phyloP scores from a whole-genome alignment of 2,797 vertebrate genomes.

The Hypotaenidia philippensis region DNA sequence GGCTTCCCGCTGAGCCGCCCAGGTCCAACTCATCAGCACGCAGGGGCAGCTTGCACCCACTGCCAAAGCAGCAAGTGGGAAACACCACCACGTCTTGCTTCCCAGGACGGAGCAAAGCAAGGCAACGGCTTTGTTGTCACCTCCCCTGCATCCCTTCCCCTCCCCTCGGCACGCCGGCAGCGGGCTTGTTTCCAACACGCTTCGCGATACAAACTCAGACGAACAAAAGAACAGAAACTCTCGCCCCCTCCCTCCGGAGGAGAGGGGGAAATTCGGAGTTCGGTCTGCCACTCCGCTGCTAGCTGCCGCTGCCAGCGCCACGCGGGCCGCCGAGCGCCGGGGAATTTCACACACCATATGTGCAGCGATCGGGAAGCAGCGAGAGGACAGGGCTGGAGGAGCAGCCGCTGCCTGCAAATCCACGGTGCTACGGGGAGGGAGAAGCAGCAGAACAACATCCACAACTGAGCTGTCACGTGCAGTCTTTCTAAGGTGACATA shows the following conservation, averaged over 20 bases:
- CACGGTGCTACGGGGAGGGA: fast-evolving
- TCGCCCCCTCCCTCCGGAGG: not conserved
- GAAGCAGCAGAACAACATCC: not conserved
- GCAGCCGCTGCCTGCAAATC: not conserved
- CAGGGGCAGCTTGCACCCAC: not conserved
- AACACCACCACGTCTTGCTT: not conserved
- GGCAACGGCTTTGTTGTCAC: not conserved
- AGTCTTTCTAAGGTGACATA: not conserved
- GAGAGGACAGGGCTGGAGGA: not conserved
- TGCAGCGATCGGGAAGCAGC: fast-evolving
- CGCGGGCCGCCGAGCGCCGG: fast-evolving
- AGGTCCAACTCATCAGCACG: fast-evolving
- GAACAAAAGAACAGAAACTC: not conserved
- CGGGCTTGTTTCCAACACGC: not conserved
- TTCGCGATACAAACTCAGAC: not conserved
- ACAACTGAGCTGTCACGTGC: not conserved
- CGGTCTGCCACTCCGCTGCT: not conserved
- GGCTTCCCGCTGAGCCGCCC: fast-evolving
- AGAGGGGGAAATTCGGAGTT: not conserved
- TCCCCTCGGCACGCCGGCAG: fast-evolving
- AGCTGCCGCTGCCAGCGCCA: not conserved
- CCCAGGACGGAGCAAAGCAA: not conserved
- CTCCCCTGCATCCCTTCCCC: not conserved
- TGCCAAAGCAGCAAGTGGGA: fast-evolving
- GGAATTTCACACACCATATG: not conserved